A percentile compares a stretch with the other conserved stretches of the same genome.
phyloP scores from a whole-genome alignment of 2,113 vertebrate genomes.

The Pelodiscus sinensis region DNA sequence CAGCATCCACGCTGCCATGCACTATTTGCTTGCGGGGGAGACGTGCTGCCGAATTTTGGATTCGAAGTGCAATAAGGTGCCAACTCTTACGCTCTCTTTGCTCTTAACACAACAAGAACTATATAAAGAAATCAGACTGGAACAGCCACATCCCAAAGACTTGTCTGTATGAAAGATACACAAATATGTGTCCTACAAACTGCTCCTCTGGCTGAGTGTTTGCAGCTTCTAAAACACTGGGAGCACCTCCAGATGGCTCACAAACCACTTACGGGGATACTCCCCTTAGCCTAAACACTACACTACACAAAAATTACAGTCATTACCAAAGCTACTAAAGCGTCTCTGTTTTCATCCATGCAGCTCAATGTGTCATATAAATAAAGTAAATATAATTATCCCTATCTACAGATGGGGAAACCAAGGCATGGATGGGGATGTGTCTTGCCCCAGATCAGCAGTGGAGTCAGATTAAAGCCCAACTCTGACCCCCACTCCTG shows the following conservation, averaged over 20 bases:
- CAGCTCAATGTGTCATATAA: neutral
- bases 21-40: fast-evolving
- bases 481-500: fast-evolving
- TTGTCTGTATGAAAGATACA: neutral
- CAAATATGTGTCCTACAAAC: fast-evolving
- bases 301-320: neutral
- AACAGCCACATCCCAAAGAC: neutral
- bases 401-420: neutral
- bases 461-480: fast-evolving
- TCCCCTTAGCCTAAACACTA: neutral
- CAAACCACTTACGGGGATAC: neutral
- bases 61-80: fast-evolving
- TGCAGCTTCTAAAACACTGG: neutral
- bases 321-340: neutral
- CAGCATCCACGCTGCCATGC: neutral
- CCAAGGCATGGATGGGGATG: neutral
- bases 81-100: neutral
- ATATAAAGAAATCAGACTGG: neutral
- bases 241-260: neutral
- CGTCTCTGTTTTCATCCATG: neutral
- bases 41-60: neutral
- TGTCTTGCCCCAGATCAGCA: neutral
- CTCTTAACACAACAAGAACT: neutral
- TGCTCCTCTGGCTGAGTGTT: neutral
- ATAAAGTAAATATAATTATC: neutral